Conservation (phyloP, 2,113 vertebrate genomes). For the Phaethon lepturus region DNA sequence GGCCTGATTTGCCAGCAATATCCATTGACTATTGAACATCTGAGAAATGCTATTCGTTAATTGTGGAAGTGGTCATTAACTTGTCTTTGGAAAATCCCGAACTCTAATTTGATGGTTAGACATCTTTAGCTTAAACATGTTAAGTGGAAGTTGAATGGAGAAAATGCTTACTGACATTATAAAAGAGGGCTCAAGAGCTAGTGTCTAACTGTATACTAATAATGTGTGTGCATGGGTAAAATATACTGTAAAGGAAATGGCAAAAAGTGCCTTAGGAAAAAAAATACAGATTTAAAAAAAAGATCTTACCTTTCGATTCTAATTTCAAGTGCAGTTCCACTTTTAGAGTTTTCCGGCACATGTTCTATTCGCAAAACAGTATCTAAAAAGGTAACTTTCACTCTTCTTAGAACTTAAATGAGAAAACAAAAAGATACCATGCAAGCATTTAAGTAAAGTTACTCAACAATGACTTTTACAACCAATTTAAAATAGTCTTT, state of each 20-base stretch:
- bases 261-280: neutral
- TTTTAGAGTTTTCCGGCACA: slow-evolving; percentile 95
- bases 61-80: neutral
- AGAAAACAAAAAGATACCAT: neutral
- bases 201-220: neutral
- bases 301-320: slow-evolving; percentile 86
- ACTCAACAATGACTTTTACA: neutral
- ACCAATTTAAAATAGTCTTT: fast-evolving
- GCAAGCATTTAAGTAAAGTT: neutral
- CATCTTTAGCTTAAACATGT: neutral
- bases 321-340: slow-evolving; percentile 93
- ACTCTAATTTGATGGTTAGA: neutral
- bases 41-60: neutral
- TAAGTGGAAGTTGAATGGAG: neutral
- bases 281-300: neutral
- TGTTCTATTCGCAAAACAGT: slow-evolving; percentile 94
- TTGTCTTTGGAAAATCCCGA: neutral
- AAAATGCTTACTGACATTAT: neutral
- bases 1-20: neutral
- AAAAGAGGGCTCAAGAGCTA: neutral
- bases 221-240: neutral
- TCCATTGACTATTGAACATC: neutral
- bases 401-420: slow-evolving; percentile 91
- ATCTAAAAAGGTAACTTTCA: slow-evolving; percentile 94
- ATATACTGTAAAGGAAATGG: neutral